Evolutionary conservation across 2,888 invertebrate genomes (phyloP).

Genomic region (Nipponacmea schrenckii): DNA sequence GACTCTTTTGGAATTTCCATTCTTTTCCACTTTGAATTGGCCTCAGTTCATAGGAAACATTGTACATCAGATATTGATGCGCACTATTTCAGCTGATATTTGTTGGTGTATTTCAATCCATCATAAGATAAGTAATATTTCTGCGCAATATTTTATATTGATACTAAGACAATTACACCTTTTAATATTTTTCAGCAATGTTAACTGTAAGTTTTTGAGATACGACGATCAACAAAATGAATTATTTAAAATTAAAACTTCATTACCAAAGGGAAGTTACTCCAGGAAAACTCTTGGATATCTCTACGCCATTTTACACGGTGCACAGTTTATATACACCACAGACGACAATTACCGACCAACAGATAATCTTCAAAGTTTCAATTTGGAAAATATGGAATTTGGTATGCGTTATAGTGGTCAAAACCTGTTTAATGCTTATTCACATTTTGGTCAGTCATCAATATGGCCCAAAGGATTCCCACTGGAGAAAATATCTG

Average conservation of each 20-base stretch:
- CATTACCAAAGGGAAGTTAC: conserved; percentile 16
- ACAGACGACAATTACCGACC: conserved; percentile 28
- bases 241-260: not conserved
- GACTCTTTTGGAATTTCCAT: not conserved
- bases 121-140: not conserved
- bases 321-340: conserved; percentile 25
- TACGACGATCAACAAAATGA: conserved; percentile 7
- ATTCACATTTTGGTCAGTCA: not conserved
- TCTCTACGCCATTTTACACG: conserved; percentile 23
- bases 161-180: not conserved
- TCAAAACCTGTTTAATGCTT: conserved; percentile 7
- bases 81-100: no score
- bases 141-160: no score
- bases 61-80: no score
- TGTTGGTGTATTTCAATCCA: not conserved
- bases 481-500: not conserved
- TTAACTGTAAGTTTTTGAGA: conserved; percentile 21
- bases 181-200: conserved; percentile 13
- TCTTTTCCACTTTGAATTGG: not conserved
- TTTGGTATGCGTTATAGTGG: conserved; percentile 17
- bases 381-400: conserved; percentile 5
- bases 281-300: conserved; percentile 22
- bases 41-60: no score
- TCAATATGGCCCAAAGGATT: not conserved
- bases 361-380: conserved; percentile 18